These are phyloP conservation scores for Epinotia demarniana DNA, from an alignment of 2,888 invertebrate species.

Conservation along the genomic window DNA sequence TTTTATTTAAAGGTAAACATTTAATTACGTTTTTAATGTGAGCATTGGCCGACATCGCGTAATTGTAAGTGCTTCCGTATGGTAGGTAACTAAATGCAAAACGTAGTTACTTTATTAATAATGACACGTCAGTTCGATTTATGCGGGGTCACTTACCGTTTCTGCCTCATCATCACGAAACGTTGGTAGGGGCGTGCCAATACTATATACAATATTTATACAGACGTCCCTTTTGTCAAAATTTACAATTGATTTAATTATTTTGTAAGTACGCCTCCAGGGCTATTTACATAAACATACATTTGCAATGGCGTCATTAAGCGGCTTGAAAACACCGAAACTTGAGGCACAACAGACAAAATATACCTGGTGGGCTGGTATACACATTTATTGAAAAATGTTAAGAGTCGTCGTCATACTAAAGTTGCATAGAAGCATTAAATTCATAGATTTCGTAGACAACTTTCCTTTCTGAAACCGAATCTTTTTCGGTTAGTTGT, in stretches of 20 bases:
- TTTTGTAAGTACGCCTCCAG: neutral
- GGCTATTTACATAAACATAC: too few species aligned
- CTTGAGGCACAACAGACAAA: too few species aligned
- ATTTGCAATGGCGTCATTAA: too few species aligned
- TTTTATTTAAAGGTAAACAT: neutral
- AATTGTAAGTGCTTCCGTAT: constrained; percentile 13
- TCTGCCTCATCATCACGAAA: constrained; percentile 22
- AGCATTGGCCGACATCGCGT: neutral
- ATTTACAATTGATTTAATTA: neutral
- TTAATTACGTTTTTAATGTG: neutral
- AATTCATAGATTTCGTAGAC: too few species aligned
- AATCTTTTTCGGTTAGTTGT: too few species aligned
- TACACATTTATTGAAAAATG: too few species aligned
- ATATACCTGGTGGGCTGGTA: too few species aligned
- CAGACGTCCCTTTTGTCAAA: neutral
- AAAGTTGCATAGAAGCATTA: too few species aligned
- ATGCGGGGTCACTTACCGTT: constrained; percentile 21
- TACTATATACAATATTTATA: neutral
- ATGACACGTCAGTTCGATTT: constrained; percentile 13
- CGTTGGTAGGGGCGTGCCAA: constrained; percentile 22
- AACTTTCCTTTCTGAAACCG: too few species aligned
- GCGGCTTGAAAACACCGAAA: too few species aligned
- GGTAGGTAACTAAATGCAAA: constrained; percentile 11
- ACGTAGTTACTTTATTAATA: constrained; percentile 23
- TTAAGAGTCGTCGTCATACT: too few species aligned